These are phyloP conservation scores for Prenolepis imparis DNA, from an alignment of 2,888 invertebrate species.

Conservation along the genomic window DNA sequence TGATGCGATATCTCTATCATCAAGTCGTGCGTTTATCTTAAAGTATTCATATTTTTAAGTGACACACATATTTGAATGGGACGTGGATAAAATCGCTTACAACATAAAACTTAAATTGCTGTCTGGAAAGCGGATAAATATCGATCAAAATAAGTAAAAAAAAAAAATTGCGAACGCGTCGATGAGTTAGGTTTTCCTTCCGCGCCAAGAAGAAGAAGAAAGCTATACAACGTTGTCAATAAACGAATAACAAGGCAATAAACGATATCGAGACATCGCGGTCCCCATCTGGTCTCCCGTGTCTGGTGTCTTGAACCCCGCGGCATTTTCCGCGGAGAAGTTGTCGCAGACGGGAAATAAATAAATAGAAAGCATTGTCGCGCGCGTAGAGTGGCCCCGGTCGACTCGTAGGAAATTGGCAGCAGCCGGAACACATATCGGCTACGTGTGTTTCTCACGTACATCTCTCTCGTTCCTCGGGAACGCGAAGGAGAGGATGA, in stretches of 20 bases:
- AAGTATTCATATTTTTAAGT: background rate
- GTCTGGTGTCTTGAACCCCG: conserved; percentile 32
- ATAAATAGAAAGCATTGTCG: conserved; percentile 62
- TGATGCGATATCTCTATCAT: conserved; percentile 4
- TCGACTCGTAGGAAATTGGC: conserved; percentile 56
- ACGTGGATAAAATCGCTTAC: background rate
- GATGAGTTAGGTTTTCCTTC: conserved; percentile 26
- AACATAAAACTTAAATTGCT: background rate
- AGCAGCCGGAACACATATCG: conserved; percentile 42
- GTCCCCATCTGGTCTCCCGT: conserved; percentile 35
- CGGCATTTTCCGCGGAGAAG: conserved; percentile 36
- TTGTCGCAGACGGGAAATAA: conserved; percentile 64
- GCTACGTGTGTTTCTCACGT: conserved; percentile 43
- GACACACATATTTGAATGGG: background rate
- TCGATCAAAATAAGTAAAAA: conserved; percentile 20
- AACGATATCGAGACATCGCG: conserved; percentile 43
- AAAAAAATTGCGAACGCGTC: background rate
- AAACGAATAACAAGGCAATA: conserved; percentile 50
- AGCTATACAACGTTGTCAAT: conserved; percentile 25
- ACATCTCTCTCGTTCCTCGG: conserved; percentile 18
- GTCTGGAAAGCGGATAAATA: background rate
- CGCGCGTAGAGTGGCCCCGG: conserved; percentile 1
- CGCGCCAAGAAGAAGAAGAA: conserved; percentile 40
- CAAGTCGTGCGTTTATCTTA: background rate
- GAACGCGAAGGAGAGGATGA: conserved; percentile 28